Base-by-base conservation (phyloP, 1,140 invertebrate genomes). In the Gryllus bimaculatus region DNA sequence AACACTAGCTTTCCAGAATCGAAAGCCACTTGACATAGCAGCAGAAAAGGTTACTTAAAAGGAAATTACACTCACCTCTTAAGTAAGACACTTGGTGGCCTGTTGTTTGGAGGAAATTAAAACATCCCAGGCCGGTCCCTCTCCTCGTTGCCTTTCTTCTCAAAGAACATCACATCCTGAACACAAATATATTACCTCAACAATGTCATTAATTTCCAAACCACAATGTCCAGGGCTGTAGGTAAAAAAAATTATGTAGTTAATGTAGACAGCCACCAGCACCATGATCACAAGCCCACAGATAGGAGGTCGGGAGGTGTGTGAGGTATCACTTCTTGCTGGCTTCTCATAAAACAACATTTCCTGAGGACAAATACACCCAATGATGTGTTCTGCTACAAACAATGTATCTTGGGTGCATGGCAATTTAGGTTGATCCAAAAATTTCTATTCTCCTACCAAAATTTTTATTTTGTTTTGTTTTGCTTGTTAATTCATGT, bases 141-240 rank as follows among this genome's bases (percentile, higher is more conserved):
- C 82, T 87, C 85, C 78, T 83, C 75, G 78, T 87, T 85, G 21
- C 83, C 83, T 18, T 79, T 76, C 81, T 88, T 88, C 81, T 93
- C 91, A 82, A 93, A 93, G 87, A 92, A 93, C 90, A 93, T 92
- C 79, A 89, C 92, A 86, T 93, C 92, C 92, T 93, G 86, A 81
- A 89, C 89, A 81, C 81, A 81, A 83, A 84, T 82, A 80, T 76
- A 18, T 74, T 75, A 75, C 74, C 48, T 49, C 39, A 77, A 78
- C n/a, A 80, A 77, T 20, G 66, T 49, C 49, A 8, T 47, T 10
- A 39, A 1, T 39, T 39, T 39, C 26, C 77, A 47, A 39, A 21
- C 21, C 20, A 74, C 49, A 39, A 7, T 2, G 10, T 3, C 39
- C n/a, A 77, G 8, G 26, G n/a, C 12, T 18, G 39, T 20, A 39